Evolutionary conservation across 2,888 invertebrate species (phyloP), one percentile per base, ranked within the genome.

Genomic region (Syrphus vitripennis): DNA sequence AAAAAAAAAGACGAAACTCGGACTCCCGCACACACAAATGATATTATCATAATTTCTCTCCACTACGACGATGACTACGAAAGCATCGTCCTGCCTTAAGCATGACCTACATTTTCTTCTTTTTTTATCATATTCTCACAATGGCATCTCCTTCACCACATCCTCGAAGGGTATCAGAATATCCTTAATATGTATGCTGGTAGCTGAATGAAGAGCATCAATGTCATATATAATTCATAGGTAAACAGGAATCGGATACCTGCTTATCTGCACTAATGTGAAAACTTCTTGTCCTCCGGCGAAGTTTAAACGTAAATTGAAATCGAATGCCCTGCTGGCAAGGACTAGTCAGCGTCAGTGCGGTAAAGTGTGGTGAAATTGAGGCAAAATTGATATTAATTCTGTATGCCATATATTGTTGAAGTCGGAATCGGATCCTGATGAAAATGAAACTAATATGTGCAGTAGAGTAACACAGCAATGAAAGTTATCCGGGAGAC

Each of bases 241-340:
- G 82, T 74, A 86, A 86, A 86, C 82, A 82, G 82, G 82, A 82
- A 81, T 70, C 77, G 74, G 82, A 86, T 86, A 86, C 82, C 86
- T 86, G 86, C 82, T 86, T 86, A 86, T 86, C 86, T 69, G 72
- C 72, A 86, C 86, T 86, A 86, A 86, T 86, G 86, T 86, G 86
- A 86, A 86, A 86, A 86, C 69, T 86, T 86, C 82, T 81, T 86
- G 86, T 86, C 77, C 86, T 82, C 53, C 31, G 63, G 77, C 55
- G 40, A 70, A 55, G 82, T 63, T 78, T 53, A 74, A 86, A 82
- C 77, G 74, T 86, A 82, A 84, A 86, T 86, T 86, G 86, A 86
- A 86, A 86, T 86, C 77, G 86, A 86, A 82, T 74, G 76, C 69
- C 40, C 57, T 45, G 26, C n/a, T 76, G 67, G 40, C 24, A 21